Evolutionary conservation across 2,888 invertebrate species (phyloP).

Genomic region (Acrobasis repandana): DNA sequence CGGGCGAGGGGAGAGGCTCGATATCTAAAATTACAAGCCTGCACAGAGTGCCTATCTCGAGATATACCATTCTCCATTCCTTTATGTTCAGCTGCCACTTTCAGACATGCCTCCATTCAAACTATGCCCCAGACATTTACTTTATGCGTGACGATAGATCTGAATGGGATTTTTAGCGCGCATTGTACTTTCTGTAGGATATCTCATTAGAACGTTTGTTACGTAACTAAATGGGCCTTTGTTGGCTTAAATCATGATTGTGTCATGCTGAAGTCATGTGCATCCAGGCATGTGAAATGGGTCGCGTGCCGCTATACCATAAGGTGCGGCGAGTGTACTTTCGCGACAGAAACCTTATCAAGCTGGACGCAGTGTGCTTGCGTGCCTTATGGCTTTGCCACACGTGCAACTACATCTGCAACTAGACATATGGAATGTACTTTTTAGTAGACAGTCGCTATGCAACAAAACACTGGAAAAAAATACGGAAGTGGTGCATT

Average conservation of each 20-base stretch:
- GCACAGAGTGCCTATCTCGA: conserved; percentile 74
- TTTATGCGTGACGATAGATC: conserved; percentile 60
- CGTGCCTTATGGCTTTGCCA: conserved; percentile 38
- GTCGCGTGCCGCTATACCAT: conserved; percentile 70
- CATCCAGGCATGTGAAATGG: conserved; percentile 48
- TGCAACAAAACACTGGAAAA: not conserved
- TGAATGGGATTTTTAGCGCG: conserved; percentile 42
- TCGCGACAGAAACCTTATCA: conserved; percentile 59
- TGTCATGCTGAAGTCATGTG: conserved; percentile 52
- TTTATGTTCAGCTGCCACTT: conserved; percentile 77
- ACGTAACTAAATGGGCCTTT: conserved; percentile 15
- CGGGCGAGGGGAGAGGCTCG: conserved; percentile 59
- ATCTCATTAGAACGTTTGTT: conserved; percentile 19
- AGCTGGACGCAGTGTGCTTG: conserved; percentile 39
- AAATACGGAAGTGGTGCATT: conserved; percentile 7
- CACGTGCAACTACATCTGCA: conserved; percentile 49
- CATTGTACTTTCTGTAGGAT: conserved; percentile 21
- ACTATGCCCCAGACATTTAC: conserved; percentile 66
- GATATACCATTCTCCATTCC: conserved; percentile 66
- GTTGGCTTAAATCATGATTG: conserved; percentile 27
- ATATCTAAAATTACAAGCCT: conserved; percentile 81
- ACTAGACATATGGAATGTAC: conserved; percentile 14
- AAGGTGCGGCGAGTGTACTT: conserved; percentile 49
- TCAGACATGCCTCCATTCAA: conserved; percentile 70
- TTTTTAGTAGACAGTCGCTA: conserved; percentile 5